A percentile compares a stretch with the other conserved stretches of the same genome.
Conservation (phyloP, 2,888 invertebrate species). For the Taphrorychus bicolor region DNA sequence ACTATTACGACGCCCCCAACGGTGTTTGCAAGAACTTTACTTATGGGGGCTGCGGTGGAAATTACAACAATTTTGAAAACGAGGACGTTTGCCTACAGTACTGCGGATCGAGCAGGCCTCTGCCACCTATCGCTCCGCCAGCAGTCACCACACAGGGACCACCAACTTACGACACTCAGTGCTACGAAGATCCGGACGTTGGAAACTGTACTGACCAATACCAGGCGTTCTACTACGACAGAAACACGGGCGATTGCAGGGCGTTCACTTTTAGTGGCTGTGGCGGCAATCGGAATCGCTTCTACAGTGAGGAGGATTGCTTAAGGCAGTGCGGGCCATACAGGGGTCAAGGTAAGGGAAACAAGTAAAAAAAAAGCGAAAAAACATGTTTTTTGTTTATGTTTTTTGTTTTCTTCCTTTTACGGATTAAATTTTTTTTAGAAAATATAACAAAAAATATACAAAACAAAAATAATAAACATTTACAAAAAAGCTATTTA, state of each 20-base stretch:
- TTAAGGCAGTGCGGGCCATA: conserved; percentile 79
- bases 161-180: conserved; percentile 58
- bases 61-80: conserved; percentile 77
- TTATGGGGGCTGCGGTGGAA: conserved; percentile 85
- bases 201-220: conserved; percentile 73
- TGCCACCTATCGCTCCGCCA: neutral
- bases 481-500: too few relatives aligned
- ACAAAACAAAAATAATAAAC: too few relatives aligned
- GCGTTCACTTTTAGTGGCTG: conserved; percentile 77
- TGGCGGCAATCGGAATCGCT: conserved; percentile 77
- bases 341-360: conserved; percentile 71
- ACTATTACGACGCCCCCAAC: conserved; percentile 75
- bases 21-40: conserved; percentile 80
- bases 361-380: too few relatives aligned
- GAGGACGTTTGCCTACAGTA: conserved; percentile 73
- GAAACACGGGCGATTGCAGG: conserved; percentile 63
- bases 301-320: conserved; percentile 77
- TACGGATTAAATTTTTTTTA: too few relatives aligned
- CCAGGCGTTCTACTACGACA: conserved; percentile 79
- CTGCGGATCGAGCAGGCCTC: conserved; percentile 60
- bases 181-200: conserved; percentile 68
- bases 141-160: conserved; percentile 3
- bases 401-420: too few relatives aligned
- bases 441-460: too few relatives aligned
- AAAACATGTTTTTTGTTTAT: too few relatives aligned